Base-by-base conservation (phyloP, 2,888 invertebrate species). In the Apodemia hepburni region DNA sequence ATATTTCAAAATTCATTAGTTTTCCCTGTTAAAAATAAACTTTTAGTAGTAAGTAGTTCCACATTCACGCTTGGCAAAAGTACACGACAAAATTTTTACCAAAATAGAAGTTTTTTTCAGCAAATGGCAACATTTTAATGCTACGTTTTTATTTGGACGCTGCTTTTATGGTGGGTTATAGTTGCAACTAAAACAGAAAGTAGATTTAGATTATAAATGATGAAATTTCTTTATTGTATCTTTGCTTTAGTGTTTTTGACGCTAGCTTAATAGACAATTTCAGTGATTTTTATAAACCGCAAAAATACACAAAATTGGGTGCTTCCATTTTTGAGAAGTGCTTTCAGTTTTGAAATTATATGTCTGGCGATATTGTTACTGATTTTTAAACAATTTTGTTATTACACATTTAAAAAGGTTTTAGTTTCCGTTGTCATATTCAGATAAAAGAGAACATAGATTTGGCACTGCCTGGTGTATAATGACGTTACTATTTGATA, bases 161-260 rank as follows among this genome's bases (percentile, higher is more conserved):
- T 86, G 92, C 92, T 89, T 85, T 69, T 73, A 81, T 87, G 92
- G 90, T 92, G 92, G 92, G 87, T 81, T 62, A 70, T 81, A 91
- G 90, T 75, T 91, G 85, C 85, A 89, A 76, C 88, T 93, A 77
- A 93, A 93, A 90, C 92, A 92, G 72, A 90, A 84, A 81, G 93
- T 93, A 75, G 93, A 93, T 65, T 87, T 85, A 72, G 93, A 93
- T 85, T 93, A 93, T 77, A 88, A 93, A 87, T 93, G 92, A 93
- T 91, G 70, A 72, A 70, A 69, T 69, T 65, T 70, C 68, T 63
- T 65, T 63, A 64, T 65, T 57, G 69, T 70, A 63, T 42, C 63
- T 65, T 68, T 70, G 69, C 70, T 72, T 64, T 69, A 70, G 67
- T 71, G 65, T 74, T 73, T 65, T 72, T 67, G 66, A 65, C 73